phyloP scores from a whole-genome alignment of 2,113 vertebrate genomes.

The Corvus moneduloides region DNA sequence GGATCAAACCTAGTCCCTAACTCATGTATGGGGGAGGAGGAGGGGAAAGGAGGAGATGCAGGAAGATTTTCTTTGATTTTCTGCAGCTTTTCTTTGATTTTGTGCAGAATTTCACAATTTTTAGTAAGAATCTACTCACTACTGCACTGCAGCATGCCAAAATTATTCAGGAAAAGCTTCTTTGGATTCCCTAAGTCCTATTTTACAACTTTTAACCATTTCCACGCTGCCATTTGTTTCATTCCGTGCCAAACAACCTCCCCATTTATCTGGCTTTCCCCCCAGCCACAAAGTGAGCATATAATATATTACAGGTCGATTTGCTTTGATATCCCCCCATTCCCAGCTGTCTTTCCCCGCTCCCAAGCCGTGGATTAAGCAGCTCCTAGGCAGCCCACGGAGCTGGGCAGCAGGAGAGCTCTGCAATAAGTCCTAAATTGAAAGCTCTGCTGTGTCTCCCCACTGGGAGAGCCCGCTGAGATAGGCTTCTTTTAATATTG shows the following conservation, averaged over 20 bases:
- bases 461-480: constrained; percentile 35
- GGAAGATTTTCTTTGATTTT: not conserved
- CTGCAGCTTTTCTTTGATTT: not conserved
- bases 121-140: not conserved
- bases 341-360: not conserved
- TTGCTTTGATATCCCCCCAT: constrained; percentile 35
- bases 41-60: not conserved
- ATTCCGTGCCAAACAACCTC: not conserved
- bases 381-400: not conserved
- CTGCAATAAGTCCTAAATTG: constrained; percentile 51
- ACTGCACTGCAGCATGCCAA: fast-evolving
- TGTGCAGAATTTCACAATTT: not conserved
- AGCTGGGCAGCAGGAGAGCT: constrained; percentile 15
- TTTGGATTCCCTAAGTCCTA: not conserved
- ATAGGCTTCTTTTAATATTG: constrained; percentile 64
- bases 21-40: not conserved
- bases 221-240: not conserved
- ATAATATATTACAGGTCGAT: not conserved
- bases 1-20: not conserved
- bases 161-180: not conserved
- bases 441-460: constrained; percentile 30
- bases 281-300: constrained; percentile 29
- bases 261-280: not conserved
- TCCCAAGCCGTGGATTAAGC: constrained; percentile 3
- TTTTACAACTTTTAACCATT: not conserved